Conservation (phyloP, 1,140 invertebrate species). For the Dendrolimus punctatus region DNA sequence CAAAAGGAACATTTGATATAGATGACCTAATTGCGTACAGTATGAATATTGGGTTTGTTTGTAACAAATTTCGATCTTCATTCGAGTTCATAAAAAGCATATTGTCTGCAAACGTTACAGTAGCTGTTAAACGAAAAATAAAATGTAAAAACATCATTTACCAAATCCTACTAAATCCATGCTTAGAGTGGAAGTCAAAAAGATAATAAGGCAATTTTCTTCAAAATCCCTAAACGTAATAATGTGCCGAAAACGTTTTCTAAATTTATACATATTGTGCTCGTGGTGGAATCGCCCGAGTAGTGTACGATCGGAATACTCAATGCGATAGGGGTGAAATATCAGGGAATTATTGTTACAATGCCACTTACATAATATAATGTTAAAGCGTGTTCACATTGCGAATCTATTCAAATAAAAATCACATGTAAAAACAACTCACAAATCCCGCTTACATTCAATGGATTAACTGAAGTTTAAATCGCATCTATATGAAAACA, state of each 20-base stretch:
- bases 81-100: too few species aligned
- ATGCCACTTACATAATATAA: slow-evolving; percentile 19
- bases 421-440: background rate
- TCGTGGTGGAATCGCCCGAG: slow-evolving; percentile 46
- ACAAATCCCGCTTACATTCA: background rate
- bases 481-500: slow-evolving; percentile 10
- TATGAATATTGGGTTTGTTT: too few species aligned
- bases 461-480: slow-evolving; percentile 5
- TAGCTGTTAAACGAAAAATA: slow-evolving; percentile 18
- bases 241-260: slow-evolving; percentile 65
- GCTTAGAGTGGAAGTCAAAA: slow-evolving; percentile 55
- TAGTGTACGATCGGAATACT: slow-evolving; percentile 54
- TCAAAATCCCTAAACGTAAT: slow-evolving; percentile 68
- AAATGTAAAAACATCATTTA: slow-evolving; percentile 24
- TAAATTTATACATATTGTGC: slow-evolving; percentile 68
- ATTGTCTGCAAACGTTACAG: background rate
- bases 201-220: slow-evolving; percentile 68
- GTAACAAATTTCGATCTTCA: too few species aligned
- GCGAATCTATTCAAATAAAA: too few species aligned
- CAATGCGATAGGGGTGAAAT: slow-evolving; percentile 40
- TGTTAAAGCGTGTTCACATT: background rate
- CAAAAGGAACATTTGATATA: too few species aligned
- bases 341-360: slow-evolving; percentile 35
- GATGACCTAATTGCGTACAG: too few species aligned
- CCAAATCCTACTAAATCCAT: slow-evolving; percentile 52